Evolutionary conservation across 2,113 vertebrate genomes (phyloP).

Genomic region (Myrmophylax atrothorax): DNA sequence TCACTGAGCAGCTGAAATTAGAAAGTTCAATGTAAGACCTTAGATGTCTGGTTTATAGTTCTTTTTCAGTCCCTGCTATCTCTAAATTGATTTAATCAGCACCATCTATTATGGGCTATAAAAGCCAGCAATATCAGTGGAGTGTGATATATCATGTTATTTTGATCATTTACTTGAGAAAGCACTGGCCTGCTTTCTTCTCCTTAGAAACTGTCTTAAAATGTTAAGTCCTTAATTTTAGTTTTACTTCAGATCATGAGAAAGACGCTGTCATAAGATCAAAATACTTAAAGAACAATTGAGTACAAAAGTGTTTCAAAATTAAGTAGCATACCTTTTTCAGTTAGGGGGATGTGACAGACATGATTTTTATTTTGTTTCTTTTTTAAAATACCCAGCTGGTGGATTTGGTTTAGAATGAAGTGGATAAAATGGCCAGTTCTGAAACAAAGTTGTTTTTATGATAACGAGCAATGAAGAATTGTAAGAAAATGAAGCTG

Average conservation of each 20-base stretch:
- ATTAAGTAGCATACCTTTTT: background rate
- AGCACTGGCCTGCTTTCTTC: background rate
- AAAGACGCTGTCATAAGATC: background rate
- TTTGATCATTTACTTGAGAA: background rate
- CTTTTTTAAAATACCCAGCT: background rate
- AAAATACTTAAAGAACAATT: background rate
- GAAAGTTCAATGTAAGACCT: background rate
- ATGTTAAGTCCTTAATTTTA: background rate
- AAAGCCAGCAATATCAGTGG: background rate
- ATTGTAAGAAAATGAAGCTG: background rate
- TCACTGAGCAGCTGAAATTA: background rate
- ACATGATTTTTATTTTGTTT: fast-evolving
- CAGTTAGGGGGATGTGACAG: background rate
- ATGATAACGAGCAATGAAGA: background rate
- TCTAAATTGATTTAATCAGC: background rate
- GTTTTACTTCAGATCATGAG: background rate
- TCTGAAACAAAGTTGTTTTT: background rate
- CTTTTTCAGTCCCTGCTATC: background rate
- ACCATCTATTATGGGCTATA: background rate
- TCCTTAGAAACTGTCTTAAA: background rate
- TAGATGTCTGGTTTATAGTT: background rate
- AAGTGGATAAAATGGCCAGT: background rate
- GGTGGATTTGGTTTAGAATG: background rate
- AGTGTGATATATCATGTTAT: background rate
- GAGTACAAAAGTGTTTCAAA: background rate